Evolutionary conservation across 2,797 vertebrate genomes (phyloP).

Genomic region (Sparus aurata): DNA sequence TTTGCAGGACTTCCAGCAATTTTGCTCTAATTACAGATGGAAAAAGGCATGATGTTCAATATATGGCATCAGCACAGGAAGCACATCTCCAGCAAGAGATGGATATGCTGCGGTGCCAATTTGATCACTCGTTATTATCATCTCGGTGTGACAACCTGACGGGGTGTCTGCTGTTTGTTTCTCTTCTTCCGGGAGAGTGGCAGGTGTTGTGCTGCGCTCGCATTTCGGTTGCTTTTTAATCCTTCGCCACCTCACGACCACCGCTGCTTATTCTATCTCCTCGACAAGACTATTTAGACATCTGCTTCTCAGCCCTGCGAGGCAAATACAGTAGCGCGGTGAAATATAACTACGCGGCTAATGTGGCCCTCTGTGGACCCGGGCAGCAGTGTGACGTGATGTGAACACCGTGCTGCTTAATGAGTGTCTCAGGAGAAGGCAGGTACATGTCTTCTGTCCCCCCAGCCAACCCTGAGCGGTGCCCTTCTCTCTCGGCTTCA

Average conservation of each 20-base stretch:
- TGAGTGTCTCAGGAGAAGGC: conserved; percentile 78
- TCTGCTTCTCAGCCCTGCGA: conserved; percentile 27
- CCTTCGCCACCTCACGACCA: background rate
- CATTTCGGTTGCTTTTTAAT: background rate
- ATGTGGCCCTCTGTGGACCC: conserved; percentile 48
- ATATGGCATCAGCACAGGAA: background rate
- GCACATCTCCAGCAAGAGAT: background rate
- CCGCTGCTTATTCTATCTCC: conserved; percentile 19
- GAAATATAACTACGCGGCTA: conserved; percentile 57
- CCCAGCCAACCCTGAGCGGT: conserved; percentile 67
- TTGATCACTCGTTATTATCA: conserved; percentile 9
- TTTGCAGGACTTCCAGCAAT: background rate
- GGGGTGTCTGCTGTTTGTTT: background rate
- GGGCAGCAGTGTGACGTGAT: conserved; percentile 54
- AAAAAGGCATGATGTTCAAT: background rate
- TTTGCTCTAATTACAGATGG: background rate
- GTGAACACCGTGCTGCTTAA: conserved; percentile 71
- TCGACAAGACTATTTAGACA: conserved; percentile 44
- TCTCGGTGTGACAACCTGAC: background rate
- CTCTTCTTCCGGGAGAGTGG: conserved; percentile 11
- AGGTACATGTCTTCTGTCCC: conserved; percentile 76
- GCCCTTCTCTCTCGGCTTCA: conserved; percentile 75
- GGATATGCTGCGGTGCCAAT: background rate
- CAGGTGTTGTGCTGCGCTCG: conserved; percentile 1
- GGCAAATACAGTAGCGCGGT: conserved; percentile 34